Percentiles rank a stretch among this genome's conserved stretches.
Evolutionary conservation across 2,888 invertebrate genomes (phyloP).

Genomic region (Noctua fimbriata): DNA sequence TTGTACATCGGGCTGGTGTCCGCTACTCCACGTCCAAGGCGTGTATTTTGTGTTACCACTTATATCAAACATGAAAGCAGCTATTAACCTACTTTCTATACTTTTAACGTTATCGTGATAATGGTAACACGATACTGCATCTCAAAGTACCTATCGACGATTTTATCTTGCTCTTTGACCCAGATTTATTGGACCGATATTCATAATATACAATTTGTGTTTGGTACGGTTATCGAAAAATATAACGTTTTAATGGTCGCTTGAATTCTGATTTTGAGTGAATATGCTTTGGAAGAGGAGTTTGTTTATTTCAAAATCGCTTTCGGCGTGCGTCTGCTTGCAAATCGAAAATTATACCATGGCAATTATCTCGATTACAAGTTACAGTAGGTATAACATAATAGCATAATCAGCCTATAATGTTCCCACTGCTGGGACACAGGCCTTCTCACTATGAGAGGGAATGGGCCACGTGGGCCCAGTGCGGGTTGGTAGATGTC

Average conservation of each 20-base stretch:
- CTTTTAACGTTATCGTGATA: conserved; percentile 68
- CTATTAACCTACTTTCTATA: conserved; percentile 67
- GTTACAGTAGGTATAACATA: too few relatives aligned
- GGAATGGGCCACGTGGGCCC: too few relatives aligned
- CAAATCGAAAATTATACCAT: not conserved
- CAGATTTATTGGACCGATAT: conserved; percentile 64
- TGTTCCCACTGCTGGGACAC: too few relatives aligned
- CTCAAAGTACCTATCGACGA: conserved; percentile 71
- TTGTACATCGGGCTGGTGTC: not conserved
- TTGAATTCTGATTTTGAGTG: conserved; percentile 26
- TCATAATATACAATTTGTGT: conserved; percentile 30
- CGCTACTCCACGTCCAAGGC: not conserved
- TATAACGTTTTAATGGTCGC: conserved; percentile 29
- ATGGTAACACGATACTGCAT: conserved; percentile 69
- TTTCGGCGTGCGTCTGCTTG: not conserved
- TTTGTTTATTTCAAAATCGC: not conserved
- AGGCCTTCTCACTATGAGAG: too few relatives aligned
- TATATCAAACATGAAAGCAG: conserved; percentile 59
- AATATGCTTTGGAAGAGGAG: not conserved
- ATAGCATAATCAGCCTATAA: too few relatives aligned
- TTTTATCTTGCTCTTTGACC: conserved; percentile 76
- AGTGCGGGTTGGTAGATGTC: too few relatives aligned
- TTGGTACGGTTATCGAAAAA: conserved; percentile 24
- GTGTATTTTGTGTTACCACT: conserved; percentile 45
- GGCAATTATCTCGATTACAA: not conserved